Evolutionary conservation across 2,888 invertebrate species (phyloP), one percentile per base, ranked within the genome.

Genomic region (Minunthozetes semirufus): DNA sequence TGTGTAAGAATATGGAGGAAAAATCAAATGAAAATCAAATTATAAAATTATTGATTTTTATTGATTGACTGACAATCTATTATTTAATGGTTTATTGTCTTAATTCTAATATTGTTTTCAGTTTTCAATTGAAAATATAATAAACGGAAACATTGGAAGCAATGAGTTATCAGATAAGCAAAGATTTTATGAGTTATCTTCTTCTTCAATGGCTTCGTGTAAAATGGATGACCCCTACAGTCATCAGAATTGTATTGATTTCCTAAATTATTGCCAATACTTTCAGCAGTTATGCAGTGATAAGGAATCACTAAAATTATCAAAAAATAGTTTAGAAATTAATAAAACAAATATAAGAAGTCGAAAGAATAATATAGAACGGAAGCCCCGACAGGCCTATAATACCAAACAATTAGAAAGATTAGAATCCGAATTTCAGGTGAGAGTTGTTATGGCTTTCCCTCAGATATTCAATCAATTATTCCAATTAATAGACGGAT

Each of bases 331-430:
- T 19, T 42, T 38, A 2, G 61, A 59, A n/a, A 19, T 25, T 6
- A 70, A 48, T 25, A 70, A 25, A 70, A 80, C 89, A 91, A 0
- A 19, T 25, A 13, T 25, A 48, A 46, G 70, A 25, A 15, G 0
- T 22, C 86, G 95, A 38, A 91, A 94, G 82, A 90, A 92, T 0
- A 93, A 93, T 0, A 88, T 93, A 17, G 96, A 97, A 82, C 85
- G 97, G 15, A 97, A 97, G 82, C 97, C 96, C 0, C 86, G 97
- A 2, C 97, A 97, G 84, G 96, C 96, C 0, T 97, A 97, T 86
- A 95, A 94, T 81, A 91, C 94, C 0, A 93, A 92, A 81, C 97
- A 97, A 81, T 85, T 97, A 48, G 94, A 96, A 80, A 86, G 90
- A 77, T 86, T 97, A 33, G 97, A 97, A 84, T 88, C 89, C 9